These are phyloP conservation scores for Heterotilapia buettikoferi DNA, from an alignment of 2,113 vertebrate species.

Conservation along the genomic window DNA sequence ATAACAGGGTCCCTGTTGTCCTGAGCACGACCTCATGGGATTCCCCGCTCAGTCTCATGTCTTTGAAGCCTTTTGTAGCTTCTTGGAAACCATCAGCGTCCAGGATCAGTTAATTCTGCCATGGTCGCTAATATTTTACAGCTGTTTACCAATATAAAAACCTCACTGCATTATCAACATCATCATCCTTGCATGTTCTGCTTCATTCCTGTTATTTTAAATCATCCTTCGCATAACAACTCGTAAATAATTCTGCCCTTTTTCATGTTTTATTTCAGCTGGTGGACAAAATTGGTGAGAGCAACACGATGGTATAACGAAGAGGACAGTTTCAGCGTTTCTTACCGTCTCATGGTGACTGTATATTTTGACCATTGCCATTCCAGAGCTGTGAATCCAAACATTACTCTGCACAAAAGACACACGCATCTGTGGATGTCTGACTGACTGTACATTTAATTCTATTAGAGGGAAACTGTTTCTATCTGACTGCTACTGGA, in stretches of 20 bases:
- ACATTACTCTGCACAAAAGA: conserved; percentile 7
- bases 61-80: neutral
- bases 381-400: conserved; percentile 28
- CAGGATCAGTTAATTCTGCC: neutral
- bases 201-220: neutral
- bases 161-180: neutral
- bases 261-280: conserved; percentile 73
- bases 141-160: neutral
- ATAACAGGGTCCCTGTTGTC: neutral
- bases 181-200: neutral
- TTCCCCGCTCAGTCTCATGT: neutral
- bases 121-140: neutral
- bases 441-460: neutral
- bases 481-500: conserved; percentile 6
- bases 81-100: fast-evolving
- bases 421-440: neutral
- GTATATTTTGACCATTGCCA: conserved; percentile 20
- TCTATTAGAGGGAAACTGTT: neutral
- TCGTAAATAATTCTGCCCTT: neutral
- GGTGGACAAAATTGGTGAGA: conserved; percentile 94
- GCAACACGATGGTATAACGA: conserved; percentile 97
- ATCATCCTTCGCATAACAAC: neutral
- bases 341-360: neutral
- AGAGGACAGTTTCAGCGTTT: conserved; percentile 10
- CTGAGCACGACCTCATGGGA: neutral